These are phyloP conservation scores for Mesochorus sp. DNA, from an alignment of 2,888 invertebrate genomes.

Conservation along the genomic window DNA sequence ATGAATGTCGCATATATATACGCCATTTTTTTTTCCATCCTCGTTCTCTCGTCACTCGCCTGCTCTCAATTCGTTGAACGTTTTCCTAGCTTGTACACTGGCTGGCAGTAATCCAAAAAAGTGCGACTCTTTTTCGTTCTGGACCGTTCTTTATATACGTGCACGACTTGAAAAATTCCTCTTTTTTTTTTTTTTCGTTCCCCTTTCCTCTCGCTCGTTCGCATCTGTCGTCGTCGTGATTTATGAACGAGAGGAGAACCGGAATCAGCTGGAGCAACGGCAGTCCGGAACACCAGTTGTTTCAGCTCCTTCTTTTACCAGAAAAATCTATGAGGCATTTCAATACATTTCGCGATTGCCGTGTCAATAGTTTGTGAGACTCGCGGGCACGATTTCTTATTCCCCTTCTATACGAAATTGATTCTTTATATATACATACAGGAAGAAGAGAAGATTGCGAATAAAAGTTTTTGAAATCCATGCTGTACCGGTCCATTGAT, in stretches of 20 bases:
- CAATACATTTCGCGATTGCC: constrained; percentile 54
- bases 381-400: constrained; percentile 19
- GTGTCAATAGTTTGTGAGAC: constrained; percentile 58
- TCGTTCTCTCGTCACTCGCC: constrained; percentile 15
- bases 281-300: constrained; percentile 31
- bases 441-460: background rate
- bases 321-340: constrained; percentile 45
- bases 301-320: constrained; percentile 11
- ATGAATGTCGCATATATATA: too few species aligned
- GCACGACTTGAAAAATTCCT: background rate
- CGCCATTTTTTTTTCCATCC: background rate
- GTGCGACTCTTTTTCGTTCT: constrained; percentile 42
- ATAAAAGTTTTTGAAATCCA: background rate
- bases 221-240: constrained; percentile 50
- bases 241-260: constrained; percentile 47
- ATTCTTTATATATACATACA: background rate
- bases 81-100: background rate
- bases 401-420: constrained; percentile 26
- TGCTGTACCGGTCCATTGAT: too few species aligned
- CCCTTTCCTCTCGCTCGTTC: background rate
- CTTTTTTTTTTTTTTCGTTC: background rate
- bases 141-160: background rate
- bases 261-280: constrained; percentile 9
- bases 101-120: constrained; percentile 61
- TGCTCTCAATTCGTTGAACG: constrained; percentile 5